Evolutionary conservation across 2,113 vertebrate genomes (phyloP).

Genomic region (Solea senegalensis): DNA sequence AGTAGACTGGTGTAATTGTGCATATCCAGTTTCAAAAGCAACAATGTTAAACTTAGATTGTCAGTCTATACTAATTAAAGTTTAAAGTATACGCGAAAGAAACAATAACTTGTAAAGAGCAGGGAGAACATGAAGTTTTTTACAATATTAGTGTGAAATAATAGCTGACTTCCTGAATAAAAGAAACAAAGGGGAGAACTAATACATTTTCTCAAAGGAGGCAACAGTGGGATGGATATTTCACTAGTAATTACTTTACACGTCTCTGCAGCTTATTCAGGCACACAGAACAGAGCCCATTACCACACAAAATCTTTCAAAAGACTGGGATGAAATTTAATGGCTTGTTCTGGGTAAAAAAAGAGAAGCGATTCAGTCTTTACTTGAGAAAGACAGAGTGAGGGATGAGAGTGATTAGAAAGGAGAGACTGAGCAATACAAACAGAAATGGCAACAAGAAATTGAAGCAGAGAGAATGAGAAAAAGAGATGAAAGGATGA

Average conservation of each 20-base stretch:
- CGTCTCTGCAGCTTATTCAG: slow-evolving; percentile 52
- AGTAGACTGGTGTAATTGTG: not conserved
- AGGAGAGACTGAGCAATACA: slow-evolving; percentile 48
- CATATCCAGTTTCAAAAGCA: slow-evolving; percentile 21
- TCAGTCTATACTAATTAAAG: slow-evolving; percentile 8
- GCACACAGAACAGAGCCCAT: slow-evolving; percentile 48
- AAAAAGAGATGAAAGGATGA: slow-evolving; percentile 21
- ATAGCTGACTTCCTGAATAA: slow-evolving; percentile 38
- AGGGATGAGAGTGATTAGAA: slow-evolving; percentile 49
- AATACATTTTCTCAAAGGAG: slow-evolving; percentile 58
- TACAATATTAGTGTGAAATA: slow-evolving; percentile 45
- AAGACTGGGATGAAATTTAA: slow-evolving; percentile 56
- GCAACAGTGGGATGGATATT: slow-evolving; percentile 54
- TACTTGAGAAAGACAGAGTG: slow-evolving; percentile 41
- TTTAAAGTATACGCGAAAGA: slow-evolving; percentile 14
- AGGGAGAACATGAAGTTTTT: slow-evolving; percentile 34
- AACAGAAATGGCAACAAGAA: slow-evolving; percentile 41
- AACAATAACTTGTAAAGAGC: slow-evolving; percentile 18
- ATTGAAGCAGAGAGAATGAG: slow-evolving; percentile 7
- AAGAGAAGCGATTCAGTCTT: slow-evolving; percentile 32
- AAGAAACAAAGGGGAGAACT: slow-evolving; percentile 46
- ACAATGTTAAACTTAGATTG: slow-evolving; percentile 8
- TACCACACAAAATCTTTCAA: slow-evolving; percentile 53
- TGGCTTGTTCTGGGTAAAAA: slow-evolving; percentile 53
- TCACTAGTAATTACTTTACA: slow-evolving; percentile 56